These are phyloP conservation scores for Chaetodon auriga DNA, from an alignment of 2,113 vertebrate genomes.

Conservation along the genomic window DNA sequence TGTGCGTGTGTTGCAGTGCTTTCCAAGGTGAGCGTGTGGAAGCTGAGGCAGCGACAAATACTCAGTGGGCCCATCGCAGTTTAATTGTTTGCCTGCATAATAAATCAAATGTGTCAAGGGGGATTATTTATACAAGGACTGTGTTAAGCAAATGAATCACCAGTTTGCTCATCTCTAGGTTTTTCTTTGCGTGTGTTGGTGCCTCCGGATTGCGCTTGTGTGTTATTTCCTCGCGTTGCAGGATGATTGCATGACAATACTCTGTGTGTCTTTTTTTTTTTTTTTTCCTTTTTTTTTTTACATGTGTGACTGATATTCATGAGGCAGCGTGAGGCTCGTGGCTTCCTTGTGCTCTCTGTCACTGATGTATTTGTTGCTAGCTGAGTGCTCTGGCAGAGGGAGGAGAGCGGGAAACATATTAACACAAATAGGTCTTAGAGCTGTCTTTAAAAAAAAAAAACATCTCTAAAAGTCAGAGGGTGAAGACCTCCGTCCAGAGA, in stretches of 20 bases:
- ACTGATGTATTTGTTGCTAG: constrained; percentile 52
- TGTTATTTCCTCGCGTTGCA: constrained; percentile 12
- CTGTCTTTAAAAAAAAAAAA: constrained; percentile 38
- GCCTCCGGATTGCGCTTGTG: constrained; percentile 3
- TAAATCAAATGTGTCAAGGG: constrained; percentile 79
- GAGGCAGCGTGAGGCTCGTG: constrained; percentile 18
- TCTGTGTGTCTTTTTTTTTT: constrained; percentile 1
- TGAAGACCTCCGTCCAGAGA: constrained; percentile 45
- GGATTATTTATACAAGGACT: constrained; percentile 76
- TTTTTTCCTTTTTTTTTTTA: background rate
- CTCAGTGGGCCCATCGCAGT: constrained; percentile 56
- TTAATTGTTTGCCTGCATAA: constrained; percentile 82
- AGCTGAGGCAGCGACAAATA: constrained; percentile 67
- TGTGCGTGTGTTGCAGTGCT: constrained; percentile 22
- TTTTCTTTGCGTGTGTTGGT: constrained; percentile 17
- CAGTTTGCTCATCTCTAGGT: constrained; percentile 55
- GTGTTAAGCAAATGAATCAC: constrained; percentile 77
- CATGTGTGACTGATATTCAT: constrained; percentile 44
- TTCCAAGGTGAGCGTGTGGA: constrained; percentile 54
- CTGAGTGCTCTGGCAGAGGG: constrained; percentile 25
- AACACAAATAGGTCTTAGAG: constrained; percentile 53
- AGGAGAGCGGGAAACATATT: constrained; percentile 43
- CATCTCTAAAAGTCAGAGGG: constrained; percentile 42
- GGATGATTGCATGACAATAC: constrained; percentile 18
- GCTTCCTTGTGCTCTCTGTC: constrained; percentile 32